Evolutionary conservation across 2,888 invertebrate species (phyloP), one percentile per base, ranked within the genome.

Genomic region (Acrobasis consociella): DNA sequence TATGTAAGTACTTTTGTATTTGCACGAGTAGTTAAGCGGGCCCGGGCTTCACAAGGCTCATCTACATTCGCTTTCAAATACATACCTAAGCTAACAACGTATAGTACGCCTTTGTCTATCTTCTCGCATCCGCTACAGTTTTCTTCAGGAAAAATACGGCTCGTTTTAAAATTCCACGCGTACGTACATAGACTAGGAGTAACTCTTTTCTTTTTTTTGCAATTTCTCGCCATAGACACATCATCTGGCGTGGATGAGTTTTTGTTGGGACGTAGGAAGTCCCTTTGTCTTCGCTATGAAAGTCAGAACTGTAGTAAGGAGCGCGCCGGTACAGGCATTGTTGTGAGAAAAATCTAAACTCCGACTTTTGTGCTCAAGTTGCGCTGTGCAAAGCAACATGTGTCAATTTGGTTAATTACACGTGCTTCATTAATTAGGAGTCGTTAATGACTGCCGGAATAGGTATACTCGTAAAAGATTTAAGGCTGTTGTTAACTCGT

Each of bases 1-100:
- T 92, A 92, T 92, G 89, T 87, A 85, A 86, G 87, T 89, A 93
- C 89, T 92, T 91, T 91, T 89, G 87, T 91, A 88, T 92, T 92
- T 91, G 87, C 85, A 86, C 82, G 84, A 87, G 85, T 87, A 91
- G 91, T 92, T 89, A 90, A 86, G 84, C 82, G 80, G 77, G 73
- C 76, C 74, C 79, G 73, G 76, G 75, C 72, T 75, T 72, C 72
- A 73, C 72, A 73, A 72, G 75, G 76, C 88, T 92, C 91, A 91
- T 91, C 87, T 90, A 87, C 90, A 89, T 91, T 87, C 82, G 80
- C 87, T 80, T 83, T 85, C 82, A 77, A 74, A 72, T 81, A 87
- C 83, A 83, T 89, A 86, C 77, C 83, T 85, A 86, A 86, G 77
- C 83, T 85, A 86, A 87, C 89, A 86, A 86, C 81, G 86, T 89